Evolutionary conservation across 2,113 vertebrate genomes (phyloP).

Genomic region (Psittacus erithacus): DNA sequence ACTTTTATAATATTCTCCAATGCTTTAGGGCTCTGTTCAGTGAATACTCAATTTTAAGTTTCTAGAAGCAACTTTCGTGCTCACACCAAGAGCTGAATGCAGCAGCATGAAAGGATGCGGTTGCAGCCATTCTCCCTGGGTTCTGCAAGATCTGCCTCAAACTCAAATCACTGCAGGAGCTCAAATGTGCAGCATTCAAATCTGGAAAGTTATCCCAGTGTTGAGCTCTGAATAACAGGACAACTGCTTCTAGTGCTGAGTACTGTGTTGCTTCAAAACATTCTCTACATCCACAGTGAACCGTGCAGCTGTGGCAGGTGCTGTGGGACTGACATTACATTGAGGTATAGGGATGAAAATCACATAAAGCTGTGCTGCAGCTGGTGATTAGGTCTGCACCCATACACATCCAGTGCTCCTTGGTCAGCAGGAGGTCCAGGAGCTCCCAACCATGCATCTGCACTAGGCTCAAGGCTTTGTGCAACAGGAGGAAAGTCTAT

Average conservation of each 20-base stretch:
- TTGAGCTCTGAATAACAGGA: background rate
- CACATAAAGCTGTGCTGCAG: background rate
- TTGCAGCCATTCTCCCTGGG: background rate
- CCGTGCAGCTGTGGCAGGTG: background rate
- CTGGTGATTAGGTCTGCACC: background rate
- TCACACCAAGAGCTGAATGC: background rate
- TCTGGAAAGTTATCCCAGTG: background rate
- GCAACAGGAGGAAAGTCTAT: background rate
- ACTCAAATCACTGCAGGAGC: background rate
- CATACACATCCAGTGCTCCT: rapidly evolving
- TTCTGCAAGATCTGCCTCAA: background rate
- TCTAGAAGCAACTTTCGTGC: background rate
- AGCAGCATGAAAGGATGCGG: background rate
- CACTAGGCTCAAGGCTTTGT: too few species aligned
- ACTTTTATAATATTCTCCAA: background rate
- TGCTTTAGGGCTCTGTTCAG: background rate
- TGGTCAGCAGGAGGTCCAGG: too few species aligned
- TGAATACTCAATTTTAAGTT: background rate
- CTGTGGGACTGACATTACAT: background rate
- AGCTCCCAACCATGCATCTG: background rate
- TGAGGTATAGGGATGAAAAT: background rate
- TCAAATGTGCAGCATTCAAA: background rate
- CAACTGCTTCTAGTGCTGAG: background rate
- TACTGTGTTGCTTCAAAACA: background rate
- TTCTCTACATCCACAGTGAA: background rate